Percentiles rank a stretch among this genome's conserved stretches.
Conservation (phyloP, 2,888 invertebrate species). For the Ophion costatus region DNA sequence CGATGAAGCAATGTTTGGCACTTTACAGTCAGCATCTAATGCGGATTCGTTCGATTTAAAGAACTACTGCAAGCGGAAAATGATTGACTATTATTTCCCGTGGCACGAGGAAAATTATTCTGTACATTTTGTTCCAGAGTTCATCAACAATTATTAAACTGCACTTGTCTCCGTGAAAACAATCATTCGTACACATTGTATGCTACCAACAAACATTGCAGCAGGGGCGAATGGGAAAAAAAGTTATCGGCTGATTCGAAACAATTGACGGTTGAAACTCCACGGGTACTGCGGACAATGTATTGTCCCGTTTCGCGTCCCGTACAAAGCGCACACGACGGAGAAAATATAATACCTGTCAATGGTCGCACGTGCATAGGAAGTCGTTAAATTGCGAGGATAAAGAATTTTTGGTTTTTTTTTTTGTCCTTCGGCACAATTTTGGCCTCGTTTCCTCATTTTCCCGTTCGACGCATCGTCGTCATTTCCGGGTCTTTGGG, state of each 20-base stretch:
- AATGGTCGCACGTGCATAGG: conserved; percentile 22
- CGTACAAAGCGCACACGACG: neutral
- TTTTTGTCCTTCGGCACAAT: conserved; percentile 2
- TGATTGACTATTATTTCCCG: neutral
- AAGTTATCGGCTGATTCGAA: no score
- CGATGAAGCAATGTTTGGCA: neutral
- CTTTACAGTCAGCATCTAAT: neutral
- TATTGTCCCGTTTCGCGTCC: conserved; percentile 1
- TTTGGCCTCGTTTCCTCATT: conserved; percentile 40
- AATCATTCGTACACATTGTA: neutral
- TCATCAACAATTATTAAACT: neutral
- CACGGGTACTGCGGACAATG: conserved; percentile 1
- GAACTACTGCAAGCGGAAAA: no score
- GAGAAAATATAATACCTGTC: conserved; percentile 1
- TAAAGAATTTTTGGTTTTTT: neutral
- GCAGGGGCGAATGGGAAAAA: neutral
- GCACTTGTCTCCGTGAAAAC: neutral
- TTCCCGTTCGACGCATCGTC: conserved; percentile 36
- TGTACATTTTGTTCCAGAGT: neutral
- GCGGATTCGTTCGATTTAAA: neutral
- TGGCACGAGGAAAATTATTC: neutral
- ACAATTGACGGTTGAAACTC: conserved; percentile 11
- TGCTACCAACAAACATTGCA: neutral
- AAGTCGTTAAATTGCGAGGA: conserved; percentile 29
- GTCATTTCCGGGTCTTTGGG: conserved; percentile 46